These are phyloP conservation scores for Ceratosolen solmsi DNA, from an alignment of 1,140 invertebrate genomes.

Conservation along the genomic window DNA sequence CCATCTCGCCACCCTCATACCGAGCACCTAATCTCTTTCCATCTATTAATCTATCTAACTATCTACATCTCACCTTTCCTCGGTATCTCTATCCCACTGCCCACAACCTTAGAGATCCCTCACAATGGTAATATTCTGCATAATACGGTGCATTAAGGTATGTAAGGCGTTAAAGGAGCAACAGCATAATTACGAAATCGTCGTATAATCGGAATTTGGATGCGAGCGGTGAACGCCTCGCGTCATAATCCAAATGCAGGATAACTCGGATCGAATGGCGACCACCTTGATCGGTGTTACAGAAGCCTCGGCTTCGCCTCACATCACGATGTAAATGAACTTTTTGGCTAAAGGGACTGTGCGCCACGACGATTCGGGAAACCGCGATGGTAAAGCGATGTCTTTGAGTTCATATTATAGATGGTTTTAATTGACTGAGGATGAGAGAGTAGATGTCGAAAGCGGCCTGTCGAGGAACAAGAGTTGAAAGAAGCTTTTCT, in stretches of 20 bases:
- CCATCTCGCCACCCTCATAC: not conserved
- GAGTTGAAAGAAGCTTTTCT: not conserved
- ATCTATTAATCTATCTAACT: too few species aligned
- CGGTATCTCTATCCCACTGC: not conserved
- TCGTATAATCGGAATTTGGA: constrained; percentile 10
- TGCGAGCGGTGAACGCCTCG: not conserved
- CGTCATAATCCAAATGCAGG: not conserved
- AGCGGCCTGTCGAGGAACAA: not conserved
- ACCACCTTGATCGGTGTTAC: not conserved
- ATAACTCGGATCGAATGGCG: not conserved
- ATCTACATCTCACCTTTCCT: not conserved
- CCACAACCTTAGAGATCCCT: not conserved
- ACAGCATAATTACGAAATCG: not conserved
- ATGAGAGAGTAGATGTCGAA: not conserved
- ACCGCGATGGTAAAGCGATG: not conserved
- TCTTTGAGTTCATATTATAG: not conserved
- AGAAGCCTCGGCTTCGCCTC: not conserved
- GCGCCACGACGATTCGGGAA: not conserved
- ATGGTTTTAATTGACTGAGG: not conserved
- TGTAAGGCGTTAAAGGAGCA: too few species aligned
- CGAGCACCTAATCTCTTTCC: too few species aligned
- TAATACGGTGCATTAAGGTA: not conserved
- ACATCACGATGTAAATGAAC: not conserved
- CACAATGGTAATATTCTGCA: not conserved
- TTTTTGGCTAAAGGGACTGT: not conserved